Conservation (phyloP, 2,113 vertebrate species). For the Tringa solitaria region DNA sequence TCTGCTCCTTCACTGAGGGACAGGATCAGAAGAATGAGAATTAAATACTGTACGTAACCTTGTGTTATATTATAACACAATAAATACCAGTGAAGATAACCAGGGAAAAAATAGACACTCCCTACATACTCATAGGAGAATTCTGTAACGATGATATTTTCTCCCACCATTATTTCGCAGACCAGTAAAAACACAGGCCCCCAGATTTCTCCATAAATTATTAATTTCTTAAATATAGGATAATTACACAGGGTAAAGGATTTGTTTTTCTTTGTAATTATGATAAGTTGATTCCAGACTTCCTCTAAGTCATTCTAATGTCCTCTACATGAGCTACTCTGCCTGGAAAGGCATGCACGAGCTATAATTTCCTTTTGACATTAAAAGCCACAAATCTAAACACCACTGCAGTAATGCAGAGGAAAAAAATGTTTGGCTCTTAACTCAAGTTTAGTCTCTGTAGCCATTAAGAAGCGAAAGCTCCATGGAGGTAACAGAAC, state of each 20-base stretch:
- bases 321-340: neutral
- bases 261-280: conserved; percentile 1
- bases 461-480: conserved; percentile 35
- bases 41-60: neutral
- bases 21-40: neutral
- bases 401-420: neutral
- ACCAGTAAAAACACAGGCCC: neutral
- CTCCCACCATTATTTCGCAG: neutral
- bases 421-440: conserved; percentile 24
- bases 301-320: conserved; percentile 1
- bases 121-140: neutral
- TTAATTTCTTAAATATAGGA: neutral
- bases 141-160: neutral
- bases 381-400: conserved; percentile 59
- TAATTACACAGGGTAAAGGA: neutral
- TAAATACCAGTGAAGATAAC: neutral
- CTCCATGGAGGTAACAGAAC: neutral
- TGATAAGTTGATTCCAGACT: neutral
- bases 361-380: conserved; percentile 36
- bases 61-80: neutral
- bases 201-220: neutral
- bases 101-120: neutral
- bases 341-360: conserved; percentile 4
- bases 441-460: conserved; percentile 17
- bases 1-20: neutral